These are phyloP conservation scores for Melanophora roralis DNA, from an alignment of 2,888 invertebrate genomes.

Conservation along the genomic window DNA sequence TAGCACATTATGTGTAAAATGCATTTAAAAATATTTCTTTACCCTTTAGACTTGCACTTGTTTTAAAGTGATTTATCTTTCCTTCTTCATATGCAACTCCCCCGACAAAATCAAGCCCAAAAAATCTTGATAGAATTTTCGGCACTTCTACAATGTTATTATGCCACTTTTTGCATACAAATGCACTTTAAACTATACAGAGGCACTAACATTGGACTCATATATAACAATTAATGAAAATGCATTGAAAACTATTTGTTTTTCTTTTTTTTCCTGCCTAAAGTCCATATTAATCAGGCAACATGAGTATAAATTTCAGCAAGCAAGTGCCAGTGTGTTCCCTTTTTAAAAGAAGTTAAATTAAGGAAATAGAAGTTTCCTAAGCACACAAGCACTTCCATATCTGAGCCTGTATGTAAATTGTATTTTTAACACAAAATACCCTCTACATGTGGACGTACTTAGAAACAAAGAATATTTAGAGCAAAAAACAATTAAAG, in stretches of 20 bases:
- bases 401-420: conserved; percentile 22
- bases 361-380: conserved; percentile 29
- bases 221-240: conserved; percentile 16
- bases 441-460: background rate
- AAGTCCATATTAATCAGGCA: conserved; percentile 50
- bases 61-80: conserved; percentile 62
- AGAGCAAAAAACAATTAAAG: conserved; percentile 53
- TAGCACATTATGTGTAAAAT: conserved; percentile 6
- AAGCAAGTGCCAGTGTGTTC: background rate
- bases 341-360: background rate
- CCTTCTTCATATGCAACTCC: conserved; percentile 27
- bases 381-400: background rate
- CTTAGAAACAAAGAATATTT: background rate
- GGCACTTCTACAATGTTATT: conserved; percentile 67
- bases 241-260: conserved; percentile 24
- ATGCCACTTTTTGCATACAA: conserved; percentile 68
- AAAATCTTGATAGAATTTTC: conserved; percentile 42
- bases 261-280: conserved; percentile 23
- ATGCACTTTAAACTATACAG: conserved; percentile 42
- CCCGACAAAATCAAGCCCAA: conserved; percentile 7
- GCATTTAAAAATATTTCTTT: conserved; percentile 35
- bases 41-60: conserved; percentile 40
- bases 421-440: conserved; percentile 48
- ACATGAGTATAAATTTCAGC: conserved; percentile 51
- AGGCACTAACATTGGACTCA: conserved; percentile 12